These are phyloP conservation scores for Gnathonemus echidnorhynchus DNA, from an alignment of 2,113 vertebrate genomes.

Conservation along the genomic window DNA sequence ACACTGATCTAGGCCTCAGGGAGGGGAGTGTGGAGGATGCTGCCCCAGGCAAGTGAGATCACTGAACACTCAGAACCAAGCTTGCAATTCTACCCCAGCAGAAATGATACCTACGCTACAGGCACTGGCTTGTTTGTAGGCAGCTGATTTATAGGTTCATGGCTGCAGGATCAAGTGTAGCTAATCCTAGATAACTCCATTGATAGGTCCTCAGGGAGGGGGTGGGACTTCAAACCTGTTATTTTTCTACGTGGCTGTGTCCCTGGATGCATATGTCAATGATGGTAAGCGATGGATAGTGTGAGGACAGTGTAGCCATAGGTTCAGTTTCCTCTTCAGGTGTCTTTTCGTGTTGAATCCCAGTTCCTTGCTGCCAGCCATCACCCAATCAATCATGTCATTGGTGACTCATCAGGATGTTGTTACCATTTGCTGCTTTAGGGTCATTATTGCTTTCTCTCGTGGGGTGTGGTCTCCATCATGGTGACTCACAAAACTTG, in stretches of 20 bases:
- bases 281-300: neutral
- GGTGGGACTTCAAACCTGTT: neutral
- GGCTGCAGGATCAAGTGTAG: neutral
- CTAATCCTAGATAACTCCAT: neutral
- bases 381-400: neutral
- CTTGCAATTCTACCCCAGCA: neutral
- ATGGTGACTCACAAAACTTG: neutral
- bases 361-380: neutral
- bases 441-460: neutral
- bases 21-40: neutral
- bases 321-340: neutral
- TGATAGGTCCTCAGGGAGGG: neutral
- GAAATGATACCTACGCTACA: neutral
- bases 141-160: neutral
- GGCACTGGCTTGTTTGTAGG: neutral
- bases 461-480: neutral
- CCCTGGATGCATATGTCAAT: neutral
- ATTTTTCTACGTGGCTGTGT: neutral
- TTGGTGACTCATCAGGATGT: neutral
- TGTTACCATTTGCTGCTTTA: neutral
- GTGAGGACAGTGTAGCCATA: neutral
- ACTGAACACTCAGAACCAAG: neutral
- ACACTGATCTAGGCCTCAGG: neutral
- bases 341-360: neutral
- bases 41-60: neutral